Base-by-base conservation (phyloP, 2,888 invertebrate species). In the Meandrusa payeni region DNA sequence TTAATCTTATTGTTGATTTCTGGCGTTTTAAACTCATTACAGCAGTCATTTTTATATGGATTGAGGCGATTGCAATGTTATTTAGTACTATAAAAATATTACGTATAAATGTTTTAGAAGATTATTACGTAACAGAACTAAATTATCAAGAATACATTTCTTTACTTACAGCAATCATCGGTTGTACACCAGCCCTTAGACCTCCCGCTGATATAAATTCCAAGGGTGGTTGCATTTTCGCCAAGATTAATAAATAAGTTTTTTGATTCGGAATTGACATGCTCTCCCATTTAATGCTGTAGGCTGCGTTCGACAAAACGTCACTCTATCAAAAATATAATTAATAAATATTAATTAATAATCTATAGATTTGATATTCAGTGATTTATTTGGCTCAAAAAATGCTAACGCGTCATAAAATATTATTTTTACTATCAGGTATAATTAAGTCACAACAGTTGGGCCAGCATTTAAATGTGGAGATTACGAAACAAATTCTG, bases 211-310 rank as follows among this genome's bases (percentile, higher is more conserved):
- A 63, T 5, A 40, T 52, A 22, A 67, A 65, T 11, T 58, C 57
- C 36, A 70, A 32, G 1, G 48, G 36, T 0, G 54, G 55, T 33
- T 69, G 69, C 1, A 57, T 50, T 39, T 59, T 58, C 11, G 50
- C 46, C 1, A 68, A 36, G 3, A 66, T 29, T 23, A 65, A 40
- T 11, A 61, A 12, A 0, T 66, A 51, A n/a, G 54, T 48, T 28
- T 64, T 68, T 28, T 64, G 57, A 46, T 68, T 65, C 0, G 52
- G 7, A 19, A 64, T 10, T 0, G 57, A 50, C 69, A 65, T 64
- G 1, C 46, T 46, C 29, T 69, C 57, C 69, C 69, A 69, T 1
- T 52, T 53, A n/a, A 69, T 52, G 2, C 28, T 41, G 15, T 69
- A 70, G 2, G 65, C 46, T 2, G 57, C 32, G 2, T 55, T 55